phyloP scores from a whole-genome alignment of 2,888 invertebrate genomes.

The Parnassius smintheus region DNA sequence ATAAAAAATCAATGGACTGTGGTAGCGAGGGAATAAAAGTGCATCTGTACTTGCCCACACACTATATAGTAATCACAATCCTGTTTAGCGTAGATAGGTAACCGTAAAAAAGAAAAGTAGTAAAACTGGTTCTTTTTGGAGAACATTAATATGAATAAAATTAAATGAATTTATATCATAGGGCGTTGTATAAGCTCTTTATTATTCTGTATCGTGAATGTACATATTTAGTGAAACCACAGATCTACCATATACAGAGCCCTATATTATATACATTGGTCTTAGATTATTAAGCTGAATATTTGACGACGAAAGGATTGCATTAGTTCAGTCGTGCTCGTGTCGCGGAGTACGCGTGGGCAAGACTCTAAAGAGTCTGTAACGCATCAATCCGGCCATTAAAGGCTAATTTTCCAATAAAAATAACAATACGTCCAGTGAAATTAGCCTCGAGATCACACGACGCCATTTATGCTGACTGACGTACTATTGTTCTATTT shows the following conservation, averaged over 20 bases:
- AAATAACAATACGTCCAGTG: conserved; percentile 72
- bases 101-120: too few relatives aligned
- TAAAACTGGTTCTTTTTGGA: too few relatives aligned
- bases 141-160: too few relatives aligned
- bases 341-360: conserved; percentile 66
- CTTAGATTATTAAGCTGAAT: conserved; percentile 75
- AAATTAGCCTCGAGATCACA: conserved; percentile 60
- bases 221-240: conserved; percentile 50
- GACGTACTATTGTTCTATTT: conserved; percentile 56
- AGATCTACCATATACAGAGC: conserved; percentile 48
- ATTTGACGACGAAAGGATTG: conserved; percentile 66
- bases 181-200: conserved; percentile 47
- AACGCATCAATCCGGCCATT: conserved; percentile 64
- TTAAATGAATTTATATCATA: not conserved
- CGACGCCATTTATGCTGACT: conserved; percentile 51
- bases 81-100: too few relatives aligned
- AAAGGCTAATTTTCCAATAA: conserved; percentile 75
- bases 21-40: too few relatives aligned
- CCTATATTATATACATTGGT: conserved; percentile 49
- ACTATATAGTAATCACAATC: too few relatives aligned
- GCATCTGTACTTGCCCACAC: too few relatives aligned
- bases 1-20: too few relatives aligned
- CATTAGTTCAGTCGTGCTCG: conserved; percentile 61
- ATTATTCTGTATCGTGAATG: conserved; percentile 48
- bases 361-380: conserved; percentile 45